Evolutionary conservation across 2,797 vertebrate genomes (phyloP), one percentile per base, ranked within the genome.

Genomic region (Sylvia borin): DNA sequence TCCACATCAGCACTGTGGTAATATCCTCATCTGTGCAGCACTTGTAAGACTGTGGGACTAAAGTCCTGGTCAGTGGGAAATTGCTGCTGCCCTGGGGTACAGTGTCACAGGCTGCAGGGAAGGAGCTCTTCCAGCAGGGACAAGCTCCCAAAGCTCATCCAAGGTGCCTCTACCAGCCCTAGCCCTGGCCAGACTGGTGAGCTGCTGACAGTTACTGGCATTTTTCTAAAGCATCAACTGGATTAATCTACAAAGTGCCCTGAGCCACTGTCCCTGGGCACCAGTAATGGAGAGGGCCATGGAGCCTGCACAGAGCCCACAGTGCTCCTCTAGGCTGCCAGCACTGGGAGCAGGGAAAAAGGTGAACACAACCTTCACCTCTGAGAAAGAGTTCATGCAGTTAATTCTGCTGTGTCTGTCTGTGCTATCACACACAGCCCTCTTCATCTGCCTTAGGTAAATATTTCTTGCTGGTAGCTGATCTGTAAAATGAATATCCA

Each of bases 41-140:
- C n/a, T 88, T 4, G 0, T 11, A 9, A 5, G 27, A 58, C n/a
- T 4, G 0, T 11, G 8, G 5, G 27, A 58, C n/a, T 29, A 6
- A 43, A 27, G 25, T 48, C 25, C 12, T 0, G 1, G 67, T 19
- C 36, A 16, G 32, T 5, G 25, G 31, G 67, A 34, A 13, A 42
- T 66, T 7, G 13, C 38, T 47, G 47, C 15, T 50, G n/a, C 40
- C n/a, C 16, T 24, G 32, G 43, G 34, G 22, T 40, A 65, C 29
- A 7, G 7, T 17, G 40, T 43, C 12, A 1, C 34, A 25, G 71
- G 26, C 65, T 71, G 65, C 61, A 80, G 38, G 20, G 32, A 58
- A 20, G 32, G 72, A 74, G 45, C 40, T 38, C 55, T 22, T 64
- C 43, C 34, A 50, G 57, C 55, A 75, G 64, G 51, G 13, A 29